Evolutionary conservation across 2,113 vertebrate genomes (phyloP), one percentile per base, ranked within the genome.

Genomic region (Mystacornis crossleyi): DNA sequence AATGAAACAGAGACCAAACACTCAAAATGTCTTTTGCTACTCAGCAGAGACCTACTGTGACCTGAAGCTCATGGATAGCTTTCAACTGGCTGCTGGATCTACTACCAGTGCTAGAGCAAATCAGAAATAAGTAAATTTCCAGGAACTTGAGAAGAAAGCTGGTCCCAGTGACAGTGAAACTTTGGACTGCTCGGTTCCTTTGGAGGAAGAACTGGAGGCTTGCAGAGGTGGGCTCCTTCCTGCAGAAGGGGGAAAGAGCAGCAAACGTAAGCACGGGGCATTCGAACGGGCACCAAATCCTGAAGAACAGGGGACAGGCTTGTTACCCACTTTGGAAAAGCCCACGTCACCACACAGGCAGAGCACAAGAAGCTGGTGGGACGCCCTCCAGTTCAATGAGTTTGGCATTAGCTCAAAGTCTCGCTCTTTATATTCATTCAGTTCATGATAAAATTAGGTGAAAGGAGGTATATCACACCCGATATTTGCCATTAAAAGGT

Each of bases 1-100:
- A 72, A 75, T 65, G 40, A 83, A 95, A 45, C 18, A 18, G 45
- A 96, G 60, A 90, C 42, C 67, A 73, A 92, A 91, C 21, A 29
- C 16, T 69, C 20, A 40, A 79, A 64, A 75, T 28, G 9, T 8
- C 91, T 57, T 94, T 83, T 72, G 12, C 12, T 89, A n/a, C 45
- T 61, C 75, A 23, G 7, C 4, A 67, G 29, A 51, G 34, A 51
- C 83, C 10, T 4, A 14, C 81, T 34, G 26, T 72, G 82, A 86
- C 34, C 67, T 3, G 4, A 19, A 20, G 53, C 54, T 65, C 9
- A 9, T 8, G 72, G 33, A 50, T 0, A 75, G 10, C 50, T 86
- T 92, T 82, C 42, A 80, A 0, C 20, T 36, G 19, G 24, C 61
- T 94, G 45, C 61, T 88, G 62, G 53, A 71, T 43, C 53, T 69